Percentiles rank a stretch among this genome's conserved stretches.
Evolutionary conservation across 2,888 invertebrate species (phyloP).

Genomic region (Chrysolina haemoptera): DNA sequence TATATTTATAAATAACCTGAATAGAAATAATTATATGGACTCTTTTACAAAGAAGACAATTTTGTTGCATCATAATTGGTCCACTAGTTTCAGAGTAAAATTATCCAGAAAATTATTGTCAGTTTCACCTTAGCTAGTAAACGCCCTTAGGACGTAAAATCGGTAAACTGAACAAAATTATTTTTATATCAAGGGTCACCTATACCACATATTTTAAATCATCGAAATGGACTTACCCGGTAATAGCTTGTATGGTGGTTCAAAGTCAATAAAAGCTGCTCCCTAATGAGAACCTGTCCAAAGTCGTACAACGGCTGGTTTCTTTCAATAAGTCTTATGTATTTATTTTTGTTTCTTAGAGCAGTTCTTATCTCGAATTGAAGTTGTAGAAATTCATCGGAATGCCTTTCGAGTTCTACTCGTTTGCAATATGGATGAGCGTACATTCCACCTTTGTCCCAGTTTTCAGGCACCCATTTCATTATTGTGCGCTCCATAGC

Average conservation of each 20-base stretch:
- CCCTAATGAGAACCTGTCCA: constrained; percentile 56
- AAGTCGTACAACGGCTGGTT: constrained; percentile 53
- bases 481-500: not conserved
- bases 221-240: constrained; percentile 48
- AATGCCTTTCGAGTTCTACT: not conserved
- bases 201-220: not conserved
- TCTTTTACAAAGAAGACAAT: no score
- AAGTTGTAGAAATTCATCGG: constrained; percentile 45
- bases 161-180: no score
- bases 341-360: not conserved
- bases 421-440: not conserved
- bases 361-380: constrained; percentile 36
- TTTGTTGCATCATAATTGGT: no score
- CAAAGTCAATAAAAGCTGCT: constrained; percentile 48
- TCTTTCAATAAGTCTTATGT: constrained; percentile 40
- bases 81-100: no score
- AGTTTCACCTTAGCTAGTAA: no score
- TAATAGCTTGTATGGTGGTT: constrained; percentile 38
- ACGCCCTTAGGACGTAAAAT: no score
- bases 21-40: no score
- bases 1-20: no score
- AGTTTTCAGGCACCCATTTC: constrained; percentile 5
- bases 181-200: no score
- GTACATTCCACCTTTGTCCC: not conserved
- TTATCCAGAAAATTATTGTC: no score